phyloP scores from a whole-genome alignment of 2,113 vertebrate genomes.

The Nesogale talazaci region DNA sequence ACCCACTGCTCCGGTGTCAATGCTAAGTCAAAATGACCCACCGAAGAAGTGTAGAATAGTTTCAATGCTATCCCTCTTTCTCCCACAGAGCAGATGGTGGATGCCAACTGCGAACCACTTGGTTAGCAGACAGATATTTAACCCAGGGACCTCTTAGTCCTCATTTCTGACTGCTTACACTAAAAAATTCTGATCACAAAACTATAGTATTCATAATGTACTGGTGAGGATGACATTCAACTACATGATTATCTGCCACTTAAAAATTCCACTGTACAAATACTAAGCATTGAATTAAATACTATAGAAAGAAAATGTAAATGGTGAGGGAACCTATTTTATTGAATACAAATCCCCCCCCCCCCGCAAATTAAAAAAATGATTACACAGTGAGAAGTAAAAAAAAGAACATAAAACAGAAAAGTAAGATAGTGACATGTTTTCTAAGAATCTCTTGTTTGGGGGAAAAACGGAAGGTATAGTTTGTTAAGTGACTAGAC shows the following conservation, averaged over 20 bases:
- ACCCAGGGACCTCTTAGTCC: neutral
- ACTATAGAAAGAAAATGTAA: neutral
- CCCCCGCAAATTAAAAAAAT: neutral
- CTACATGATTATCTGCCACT: neutral
- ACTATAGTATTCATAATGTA: neutral
- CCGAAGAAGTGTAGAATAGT: neutral
- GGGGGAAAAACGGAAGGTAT: neutral
- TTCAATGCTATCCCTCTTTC: neutral
- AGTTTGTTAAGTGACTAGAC: neutral
- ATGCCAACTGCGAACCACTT: neutral
- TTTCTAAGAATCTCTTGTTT: neutral
- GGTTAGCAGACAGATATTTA: neutral
- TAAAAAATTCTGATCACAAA: neutral
- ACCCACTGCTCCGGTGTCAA: too few species aligned
- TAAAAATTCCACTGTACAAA: neutral
- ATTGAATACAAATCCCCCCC: neutral
- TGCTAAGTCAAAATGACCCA: neutral
- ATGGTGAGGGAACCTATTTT: neutral
- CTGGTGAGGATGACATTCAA: neutral
- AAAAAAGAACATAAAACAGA: neutral
- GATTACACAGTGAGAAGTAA: neutral
- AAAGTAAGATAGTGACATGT: neutral
- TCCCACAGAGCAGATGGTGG: neutral
- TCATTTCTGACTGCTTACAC: neutral
- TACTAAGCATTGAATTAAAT: neutral